A percentile compares a stretch with the other conserved stretches of the same genome.
Conservation (phyloP, 2,797 vertebrate genomes). For the Benthosema pterotum region DNA sequence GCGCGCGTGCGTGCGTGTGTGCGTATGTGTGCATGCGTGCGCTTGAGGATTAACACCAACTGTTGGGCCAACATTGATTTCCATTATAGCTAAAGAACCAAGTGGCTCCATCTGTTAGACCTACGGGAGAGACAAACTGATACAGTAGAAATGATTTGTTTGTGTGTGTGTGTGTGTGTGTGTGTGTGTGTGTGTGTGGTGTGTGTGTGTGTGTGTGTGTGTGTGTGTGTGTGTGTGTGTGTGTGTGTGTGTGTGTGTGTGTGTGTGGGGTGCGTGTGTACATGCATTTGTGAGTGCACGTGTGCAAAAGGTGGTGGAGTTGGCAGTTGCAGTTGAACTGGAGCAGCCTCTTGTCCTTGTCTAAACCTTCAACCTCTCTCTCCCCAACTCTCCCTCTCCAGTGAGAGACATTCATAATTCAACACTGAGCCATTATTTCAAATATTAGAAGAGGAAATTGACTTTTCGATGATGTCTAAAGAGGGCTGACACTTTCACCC, state of each 20-base stretch:
- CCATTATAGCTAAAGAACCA: not conserved
- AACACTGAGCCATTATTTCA: slow-evolving; percentile 64
- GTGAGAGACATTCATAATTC: slow-evolving; percentile 64
- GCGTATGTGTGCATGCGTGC: not conserved
- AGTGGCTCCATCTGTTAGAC: not conserved
- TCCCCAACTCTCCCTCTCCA: not conserved
- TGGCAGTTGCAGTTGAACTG: not conserved
- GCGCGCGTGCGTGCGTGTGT: too few species aligned
- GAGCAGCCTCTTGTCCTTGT: not conserved
- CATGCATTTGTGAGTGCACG: not conserved
- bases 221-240: not conserved
- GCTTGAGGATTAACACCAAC: not conserved
- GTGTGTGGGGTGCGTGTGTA: not conserved
- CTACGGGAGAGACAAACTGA: too few species aligned
- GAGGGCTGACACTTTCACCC: slow-evolving; percentile 28
- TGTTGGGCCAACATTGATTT: slow-evolving; percentile 1
- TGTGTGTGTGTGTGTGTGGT: not conserved
- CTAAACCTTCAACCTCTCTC: not conserved
- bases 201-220: too few species aligned
- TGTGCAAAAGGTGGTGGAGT: not conserved
- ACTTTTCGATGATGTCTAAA: slow-evolving; percentile 51
- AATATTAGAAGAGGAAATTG: slow-evolving; percentile 71
- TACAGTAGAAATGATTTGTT: not conserved
- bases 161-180: not conserved
- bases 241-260: slow-evolving; percentile 3